Conservation (phyloP, 2,888 invertebrate genomes). For the Aromia moschata region DNA sequence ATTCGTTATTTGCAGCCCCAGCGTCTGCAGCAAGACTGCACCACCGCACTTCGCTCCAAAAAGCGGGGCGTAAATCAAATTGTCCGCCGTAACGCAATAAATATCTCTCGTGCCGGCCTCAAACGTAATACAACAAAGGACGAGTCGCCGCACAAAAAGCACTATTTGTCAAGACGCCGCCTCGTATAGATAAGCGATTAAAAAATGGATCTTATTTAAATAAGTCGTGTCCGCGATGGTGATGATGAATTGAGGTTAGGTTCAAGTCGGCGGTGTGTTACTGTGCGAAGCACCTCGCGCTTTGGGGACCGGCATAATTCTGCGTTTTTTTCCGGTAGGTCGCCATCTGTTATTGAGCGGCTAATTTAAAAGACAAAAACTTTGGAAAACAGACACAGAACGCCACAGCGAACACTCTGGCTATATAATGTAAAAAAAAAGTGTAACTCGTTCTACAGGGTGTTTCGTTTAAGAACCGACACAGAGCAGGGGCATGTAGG, state of each 20-base stretch:
- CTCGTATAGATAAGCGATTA: slow-evolving; percentile 48
- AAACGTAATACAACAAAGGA: slow-evolving; percentile 31
- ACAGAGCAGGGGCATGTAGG: too few relatives aligned
- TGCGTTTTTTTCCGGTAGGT: slow-evolving; percentile 15
- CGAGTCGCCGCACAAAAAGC: slow-evolving; percentile 31
- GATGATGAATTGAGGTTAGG: slow-evolving; percentile 54
- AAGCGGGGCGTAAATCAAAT: slow-evolving; percentile 12
- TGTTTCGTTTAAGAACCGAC: too few relatives aligned
- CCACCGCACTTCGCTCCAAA: slow-evolving; percentile 10
- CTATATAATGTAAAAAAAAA: too few relatives aligned
- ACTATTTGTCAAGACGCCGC: slow-evolving; percentile 38
- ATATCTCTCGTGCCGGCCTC: slow-evolving; percentile 16
- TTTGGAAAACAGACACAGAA: slow-evolving; percentile 2
- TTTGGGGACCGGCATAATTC: slow-evolving; percentile 21
- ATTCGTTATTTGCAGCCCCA: neutral
- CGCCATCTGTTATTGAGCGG: slow-evolving; percentile 1
- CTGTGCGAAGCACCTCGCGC: slow-evolving; percentile 44
- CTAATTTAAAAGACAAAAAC: slow-evolving; percentile 6
- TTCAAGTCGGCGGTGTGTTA: slow-evolving; percentile 51
- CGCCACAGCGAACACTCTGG: neutral
- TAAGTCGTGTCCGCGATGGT: slow-evolving; percentile 47
- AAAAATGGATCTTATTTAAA: slow-evolving; percentile 54
- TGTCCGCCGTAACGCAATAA: slow-evolving; percentile 11
- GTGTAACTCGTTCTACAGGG: too few relatives aligned
- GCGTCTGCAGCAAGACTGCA: neutral